These are phyloP conservation scores for Orius insidiosus DNA, from an alignment of 1,140 invertebrate genomes.

Conservation along the genomic window DNA sequence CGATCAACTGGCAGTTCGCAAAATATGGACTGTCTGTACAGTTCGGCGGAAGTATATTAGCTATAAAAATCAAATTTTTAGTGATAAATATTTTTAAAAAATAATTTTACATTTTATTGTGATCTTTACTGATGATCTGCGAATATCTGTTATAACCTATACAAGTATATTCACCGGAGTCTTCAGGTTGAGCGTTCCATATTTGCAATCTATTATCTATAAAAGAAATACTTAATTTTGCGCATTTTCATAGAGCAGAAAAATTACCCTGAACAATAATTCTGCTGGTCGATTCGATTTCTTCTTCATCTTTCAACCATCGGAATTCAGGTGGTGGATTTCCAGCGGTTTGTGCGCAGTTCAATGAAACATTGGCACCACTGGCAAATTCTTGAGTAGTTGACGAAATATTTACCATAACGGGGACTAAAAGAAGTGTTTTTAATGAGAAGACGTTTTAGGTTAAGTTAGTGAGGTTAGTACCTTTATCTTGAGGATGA, in stretches of 20 bases:
- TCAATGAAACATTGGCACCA: conserved; percentile 46
- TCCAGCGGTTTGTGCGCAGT: conserved; percentile 52
- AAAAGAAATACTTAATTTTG: conserved; percentile 1
- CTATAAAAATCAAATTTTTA: conserved; percentile 29
- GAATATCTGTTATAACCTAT: conserved; percentile 54
- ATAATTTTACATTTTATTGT: neutral
- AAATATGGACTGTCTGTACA: conserved; percentile 79
- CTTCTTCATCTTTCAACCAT: conserved; percentile 59
- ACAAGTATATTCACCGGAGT: conserved; percentile 63
- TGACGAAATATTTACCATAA: conserved; percentile 36
- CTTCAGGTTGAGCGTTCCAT: conserved; percentile 36
- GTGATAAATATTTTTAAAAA: conserved; percentile 5
- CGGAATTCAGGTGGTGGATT: conserved; percentile 51
- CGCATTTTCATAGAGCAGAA: neutral
- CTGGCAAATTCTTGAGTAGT: conserved; percentile 34
- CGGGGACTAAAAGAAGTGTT: conserved; percentile 32
- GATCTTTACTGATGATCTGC: conserved; percentile 32
- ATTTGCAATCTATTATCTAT: conserved; percentile 34
- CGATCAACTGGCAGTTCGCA: conserved; percentile 74
- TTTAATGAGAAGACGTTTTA: conserved; percentile 3
- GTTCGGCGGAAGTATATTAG: conserved; percentile 49
- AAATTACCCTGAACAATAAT: conserved; percentile 40
- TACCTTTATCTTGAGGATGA: conserved; percentile 13
- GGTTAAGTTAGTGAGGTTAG: neutral
- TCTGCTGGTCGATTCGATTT: conserved; percentile 28